These are phyloP conservation scores for Macrocentrus cingulum DNA, from an alignment of 1,140 invertebrate species.

Conservation along the genomic window DNA sequence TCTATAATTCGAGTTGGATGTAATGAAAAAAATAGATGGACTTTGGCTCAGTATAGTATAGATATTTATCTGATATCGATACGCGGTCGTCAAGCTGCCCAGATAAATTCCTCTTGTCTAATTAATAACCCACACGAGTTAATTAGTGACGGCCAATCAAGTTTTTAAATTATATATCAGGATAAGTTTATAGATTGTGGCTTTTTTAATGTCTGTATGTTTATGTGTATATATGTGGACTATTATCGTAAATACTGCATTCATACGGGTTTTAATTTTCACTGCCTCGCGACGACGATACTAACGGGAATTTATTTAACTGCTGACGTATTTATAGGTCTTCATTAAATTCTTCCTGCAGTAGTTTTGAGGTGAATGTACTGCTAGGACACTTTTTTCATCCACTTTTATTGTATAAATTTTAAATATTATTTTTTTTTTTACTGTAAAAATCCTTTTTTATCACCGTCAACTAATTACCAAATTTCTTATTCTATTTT, in stretches of 20 bases:
- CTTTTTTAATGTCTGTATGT: not conserved
- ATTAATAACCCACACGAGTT: constrained; percentile 1
- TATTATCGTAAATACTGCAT: constrained; percentile 7
- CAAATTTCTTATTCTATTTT: too few species aligned
- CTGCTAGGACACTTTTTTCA: too few species aligned
- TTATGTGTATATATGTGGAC: not conserved
- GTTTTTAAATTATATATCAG: constrained; percentile 2
- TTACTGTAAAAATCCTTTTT: too few species aligned
- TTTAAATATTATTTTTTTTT: too few species aligned
- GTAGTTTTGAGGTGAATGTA: not conserved
- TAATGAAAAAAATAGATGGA: not conserved
- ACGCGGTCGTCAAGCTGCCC: not conserved
- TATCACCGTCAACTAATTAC: too few species aligned
- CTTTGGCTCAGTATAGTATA: not conserved
- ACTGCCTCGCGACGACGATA: not conserved
- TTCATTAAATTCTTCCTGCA: constrained; percentile 8
- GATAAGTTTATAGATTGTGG: not conserved
- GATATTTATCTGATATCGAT: not conserved
- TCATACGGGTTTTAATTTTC: constrained; percentile 8
- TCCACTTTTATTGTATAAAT: too few species aligned
- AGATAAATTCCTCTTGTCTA: not conserved
- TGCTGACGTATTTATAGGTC: constrained; percentile 14
- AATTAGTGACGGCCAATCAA: not conserved
- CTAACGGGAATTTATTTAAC: constrained; percentile 9
- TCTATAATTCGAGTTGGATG: too few species aligned